phyloP scores from a whole-genome alignment of 2,888 invertebrate genomes.

The Macrosiphum euphorbiae region DNA sequence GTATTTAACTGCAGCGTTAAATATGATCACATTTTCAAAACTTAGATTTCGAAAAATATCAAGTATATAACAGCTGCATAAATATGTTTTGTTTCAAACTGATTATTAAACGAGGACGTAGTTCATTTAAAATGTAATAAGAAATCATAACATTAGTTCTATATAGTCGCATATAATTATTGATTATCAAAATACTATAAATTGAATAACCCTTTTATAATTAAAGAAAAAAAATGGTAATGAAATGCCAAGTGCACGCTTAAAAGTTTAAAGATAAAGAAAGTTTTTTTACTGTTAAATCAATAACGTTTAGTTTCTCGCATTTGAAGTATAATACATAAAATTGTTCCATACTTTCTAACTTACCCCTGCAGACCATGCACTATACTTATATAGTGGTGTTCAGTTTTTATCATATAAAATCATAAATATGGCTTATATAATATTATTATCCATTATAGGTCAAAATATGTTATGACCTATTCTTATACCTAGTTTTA shows the following conservation, averaged over 20 bases:
- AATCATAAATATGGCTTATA: slow-evolving; percentile 17
- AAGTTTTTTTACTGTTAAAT: slow-evolving; percentile 57
- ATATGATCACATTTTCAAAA: neutral
- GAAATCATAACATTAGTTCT: neutral
- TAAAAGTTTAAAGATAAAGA: slow-evolving; percentile 38
- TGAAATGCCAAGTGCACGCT: slow-evolving; percentile 41
- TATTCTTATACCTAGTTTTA: neutral
- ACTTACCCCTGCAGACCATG: too few species aligned
- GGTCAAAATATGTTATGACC: neutral
- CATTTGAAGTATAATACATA: slow-evolving; percentile 17
- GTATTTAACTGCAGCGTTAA: neutral
- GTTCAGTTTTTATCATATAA: slow-evolving; percentile 29
- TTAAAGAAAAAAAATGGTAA: slow-evolving; percentile 23
- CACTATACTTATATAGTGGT: too few species aligned
- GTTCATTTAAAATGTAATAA: neutral
- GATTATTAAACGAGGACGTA: neutral
- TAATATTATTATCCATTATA: neutral
- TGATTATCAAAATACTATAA: slow-evolving; percentile 29
- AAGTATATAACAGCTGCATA: neutral
- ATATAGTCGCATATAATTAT: neutral
- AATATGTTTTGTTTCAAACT: neutral
- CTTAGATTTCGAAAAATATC: neutral
- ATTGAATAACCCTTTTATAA: slow-evolving; percentile 44
- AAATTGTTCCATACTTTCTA: neutral
- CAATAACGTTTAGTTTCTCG: slow-evolving; percentile 50